These are phyloP conservation scores for Phoebastria nigripes DNA, from an alignment of 2,797 vertebrate species.

Conservation along the genomic window DNA sequence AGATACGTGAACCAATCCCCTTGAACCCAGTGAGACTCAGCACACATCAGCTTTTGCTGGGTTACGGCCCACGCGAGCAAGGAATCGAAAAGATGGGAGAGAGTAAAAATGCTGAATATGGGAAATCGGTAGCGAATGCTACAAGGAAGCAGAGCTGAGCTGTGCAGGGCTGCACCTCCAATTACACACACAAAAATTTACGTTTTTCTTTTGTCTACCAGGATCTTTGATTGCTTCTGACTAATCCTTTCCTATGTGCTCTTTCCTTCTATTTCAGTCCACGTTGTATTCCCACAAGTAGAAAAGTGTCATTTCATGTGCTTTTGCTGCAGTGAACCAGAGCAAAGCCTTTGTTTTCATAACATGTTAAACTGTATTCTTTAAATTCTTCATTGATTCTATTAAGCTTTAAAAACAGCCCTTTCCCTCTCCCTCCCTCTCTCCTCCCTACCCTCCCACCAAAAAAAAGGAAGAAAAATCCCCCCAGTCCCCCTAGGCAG, in stretches of 20 bases:
- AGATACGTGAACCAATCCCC: not conserved
- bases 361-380: constrained; percentile 37
- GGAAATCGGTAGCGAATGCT: not conserved
- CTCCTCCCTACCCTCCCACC: not conserved
- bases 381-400: constrained; percentile 54
- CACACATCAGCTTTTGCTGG: not conserved
- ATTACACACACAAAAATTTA: not conserved
- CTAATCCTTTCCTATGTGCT: not conserved
- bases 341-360: constrained; percentile 52
- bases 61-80: rapidly evolving
- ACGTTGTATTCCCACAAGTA: not conserved
- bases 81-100: not conserved
- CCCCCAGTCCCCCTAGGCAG: not conserved
- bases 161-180: not conserved
- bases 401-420: constrained; percentile 45
- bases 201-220: not conserved
- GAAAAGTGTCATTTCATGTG: not conserved
- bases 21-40: not conserved
- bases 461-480: not conserved
- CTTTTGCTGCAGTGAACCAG: constrained; percentile 24
- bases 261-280: not conserved
- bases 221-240: not conserved
- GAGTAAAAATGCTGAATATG: not conserved
- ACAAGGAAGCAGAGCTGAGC: not conserved
- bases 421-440: not conserved